Evolutionary conservation across 1,140 invertebrate species (phyloP), one percentile per base, ranked within the genome.

Genomic region (Halictus rubicundus): DNA sequence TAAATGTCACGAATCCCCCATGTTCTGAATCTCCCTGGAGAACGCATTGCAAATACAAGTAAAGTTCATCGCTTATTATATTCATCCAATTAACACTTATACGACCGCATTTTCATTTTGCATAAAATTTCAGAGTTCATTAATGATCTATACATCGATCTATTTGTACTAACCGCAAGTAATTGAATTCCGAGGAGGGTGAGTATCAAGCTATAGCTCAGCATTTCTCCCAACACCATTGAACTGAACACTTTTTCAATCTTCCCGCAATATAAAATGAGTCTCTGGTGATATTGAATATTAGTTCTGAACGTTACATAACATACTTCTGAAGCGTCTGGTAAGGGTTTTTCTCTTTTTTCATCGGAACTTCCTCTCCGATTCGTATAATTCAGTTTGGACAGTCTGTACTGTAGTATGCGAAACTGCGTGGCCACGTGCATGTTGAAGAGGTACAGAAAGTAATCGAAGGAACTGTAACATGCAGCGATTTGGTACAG

Each of bases 111-210:
- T 32, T 32, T 32, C 4, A 32, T 32, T 32, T 32, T 32, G 27
- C 27, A 32, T 32, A 32, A 32, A 32, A 32, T 2, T 32, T 4
- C 27, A 4, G 1, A 32, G 27, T 32, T 32, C 4, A 32, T 32
- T 32, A 32, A 32, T 32, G 27, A 32, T 32, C 27, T 32, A 9
- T 42, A 42, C 8, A 42, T 8, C 8, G 39, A 42, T 42, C 6
- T 0, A 42, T 10, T 42, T 49, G 16, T 72, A 78, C 81, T 68
- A 59, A 88, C 86, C 76, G 81, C 23, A 64, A 85, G 37, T 16
- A 78, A n/a, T 61, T 88, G 80, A 68, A 84, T 81, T 12, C 87
- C 87, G 3, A 64, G 46, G 5, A 88, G 63, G n/a, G 84, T 88
- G 12, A 88, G 60, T 46, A 88, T 39, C 7, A 85, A 1, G 25